Evolutionary conservation across 2,113 vertebrate species (phyloP), one percentile per base, ranked within the genome.

Genomic region (Paraplagusia blochii): DNA sequence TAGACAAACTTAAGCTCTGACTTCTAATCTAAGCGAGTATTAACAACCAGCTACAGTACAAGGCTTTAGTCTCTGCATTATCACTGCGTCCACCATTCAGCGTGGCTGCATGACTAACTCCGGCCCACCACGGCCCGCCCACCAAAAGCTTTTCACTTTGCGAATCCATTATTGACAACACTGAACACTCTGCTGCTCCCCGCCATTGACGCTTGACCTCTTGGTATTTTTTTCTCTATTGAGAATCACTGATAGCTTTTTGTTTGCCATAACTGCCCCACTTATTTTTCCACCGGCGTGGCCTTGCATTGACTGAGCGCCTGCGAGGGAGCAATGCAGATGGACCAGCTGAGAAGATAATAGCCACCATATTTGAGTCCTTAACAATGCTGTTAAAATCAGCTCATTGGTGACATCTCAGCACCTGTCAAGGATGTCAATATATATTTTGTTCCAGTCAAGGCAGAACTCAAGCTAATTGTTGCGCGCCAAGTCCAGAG

Each of bases 241-340:
- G 79, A 85, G 50, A 73, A 77, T 78, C 82, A 82, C 83, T 83
- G 85, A 88, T 88, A 85, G 84, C 78, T 88, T 88, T 87, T 84
- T 89, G 84, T 83, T 88, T 85, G 76, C 82, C 67, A 80, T 89
- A 89, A 89, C 87, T 81, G 80, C 80, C 64, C 75, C 81, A 87
- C 79, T 88, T 88, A 81, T 78, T 77, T 66, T 71, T 82, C 77
- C 66, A 56, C 53, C 61, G 62, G 72, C 36, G 49, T 44, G 66
- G 65, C 66, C 80, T 59, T 52, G 63, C 72, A 87, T 77, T 80
- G 80, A 90, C 77, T 75, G 78, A 76, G 76, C 82, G 69, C 60
- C 70, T 70, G 64, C 58, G 62, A 79, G 74, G 59, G 62, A 79
- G 74, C 58, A 5, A 63, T 56, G 36, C 54, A 83, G 73, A 83